Percentiles rank a stretch among this genome's conserved stretches.
Evolutionary conservation across 2,888 invertebrate species (phyloP).

Genomic region (Trissolcus brochymenae): DNA sequence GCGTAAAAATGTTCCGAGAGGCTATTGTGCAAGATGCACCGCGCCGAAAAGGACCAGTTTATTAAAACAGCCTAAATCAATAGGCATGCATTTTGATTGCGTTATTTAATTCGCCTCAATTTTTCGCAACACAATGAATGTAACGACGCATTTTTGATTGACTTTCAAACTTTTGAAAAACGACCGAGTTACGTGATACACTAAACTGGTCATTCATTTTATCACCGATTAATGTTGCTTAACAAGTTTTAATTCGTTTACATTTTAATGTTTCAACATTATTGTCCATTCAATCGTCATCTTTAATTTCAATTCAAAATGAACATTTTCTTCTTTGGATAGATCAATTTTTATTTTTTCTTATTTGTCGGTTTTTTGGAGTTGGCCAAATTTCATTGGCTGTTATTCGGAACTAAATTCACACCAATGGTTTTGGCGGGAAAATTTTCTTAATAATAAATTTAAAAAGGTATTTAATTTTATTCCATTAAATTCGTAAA

Average conservation of each 20-base stretch:
- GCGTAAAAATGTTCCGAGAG: constrained; percentile 60
- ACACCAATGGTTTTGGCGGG: too few species aligned
- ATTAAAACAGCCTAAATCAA: constrained; percentile 18
- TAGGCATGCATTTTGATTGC: not conserved
- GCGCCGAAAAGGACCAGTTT: constrained; percentile 12
- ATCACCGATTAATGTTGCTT: not conserved
- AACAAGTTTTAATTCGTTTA: not conserved
- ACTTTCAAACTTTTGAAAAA: not conserved
- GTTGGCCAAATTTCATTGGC: too few species aligned
- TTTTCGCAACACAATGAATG: constrained; percentile 1
- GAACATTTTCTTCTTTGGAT: too few species aligned
- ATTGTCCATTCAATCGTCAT: too few species aligned
- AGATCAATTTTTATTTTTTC: too few species aligned
- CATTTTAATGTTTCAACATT: too few species aligned
- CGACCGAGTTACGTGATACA: not conserved
- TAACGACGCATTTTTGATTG: constrained; percentile 3
- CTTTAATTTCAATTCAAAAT: too few species aligned
- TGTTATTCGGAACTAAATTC: too few species aligned
- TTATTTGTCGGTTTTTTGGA: too few species aligned
- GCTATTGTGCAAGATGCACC: constrained; percentile 63
- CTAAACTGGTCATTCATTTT: not conserved
- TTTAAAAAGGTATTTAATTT: too few species aligned
- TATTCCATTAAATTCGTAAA: too few species aligned
- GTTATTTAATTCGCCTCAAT: constrained; percentile 9
- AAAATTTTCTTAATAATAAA: too few species aligned